Evolutionary conservation across 2,888 invertebrate species (phyloP).

Genomic region (Ametastegia equiseti): DNA sequence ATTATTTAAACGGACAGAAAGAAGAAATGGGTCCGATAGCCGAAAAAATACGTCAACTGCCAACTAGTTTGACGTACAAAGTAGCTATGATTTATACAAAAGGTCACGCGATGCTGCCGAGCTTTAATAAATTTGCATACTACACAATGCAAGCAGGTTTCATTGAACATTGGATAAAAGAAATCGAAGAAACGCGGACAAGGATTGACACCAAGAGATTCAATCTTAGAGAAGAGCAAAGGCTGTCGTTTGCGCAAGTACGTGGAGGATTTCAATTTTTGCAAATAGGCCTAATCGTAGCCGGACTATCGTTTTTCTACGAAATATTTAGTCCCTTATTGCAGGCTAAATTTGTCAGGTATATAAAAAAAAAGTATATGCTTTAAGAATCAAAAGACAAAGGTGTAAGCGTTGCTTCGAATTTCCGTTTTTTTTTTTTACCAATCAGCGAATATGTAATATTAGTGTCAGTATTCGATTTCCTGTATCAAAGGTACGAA

Average conservation of each 20-base stretch:
- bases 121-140: background rate
- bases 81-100: background rate
- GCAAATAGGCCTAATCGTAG: background rate
- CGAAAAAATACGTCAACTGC: background rate
- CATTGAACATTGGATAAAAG: background rate
- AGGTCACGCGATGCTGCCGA: constrained; percentile 29
- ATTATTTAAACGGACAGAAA: background rate
- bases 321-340: background rate
- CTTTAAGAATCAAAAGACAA: background rate
- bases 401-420: too few species aligned
- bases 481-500: background rate
- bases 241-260: background rate
- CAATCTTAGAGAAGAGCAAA: background rate
- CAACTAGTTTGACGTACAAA: constrained; percentile 26
- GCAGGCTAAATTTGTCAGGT: background rate
- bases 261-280: background rate
- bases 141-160: constrained; percentile 1
- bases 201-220: background rate
- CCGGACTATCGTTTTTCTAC: background rate
- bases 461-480: background rate
- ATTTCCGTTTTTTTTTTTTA: too few species aligned
- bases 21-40: background rate
- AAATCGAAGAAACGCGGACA: background rate
- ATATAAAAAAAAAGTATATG: background rate
- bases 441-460: too few species aligned